Base-by-base conservation (phyloP, 2,888 invertebrate species). In the Celastrina argiolus region DNA sequence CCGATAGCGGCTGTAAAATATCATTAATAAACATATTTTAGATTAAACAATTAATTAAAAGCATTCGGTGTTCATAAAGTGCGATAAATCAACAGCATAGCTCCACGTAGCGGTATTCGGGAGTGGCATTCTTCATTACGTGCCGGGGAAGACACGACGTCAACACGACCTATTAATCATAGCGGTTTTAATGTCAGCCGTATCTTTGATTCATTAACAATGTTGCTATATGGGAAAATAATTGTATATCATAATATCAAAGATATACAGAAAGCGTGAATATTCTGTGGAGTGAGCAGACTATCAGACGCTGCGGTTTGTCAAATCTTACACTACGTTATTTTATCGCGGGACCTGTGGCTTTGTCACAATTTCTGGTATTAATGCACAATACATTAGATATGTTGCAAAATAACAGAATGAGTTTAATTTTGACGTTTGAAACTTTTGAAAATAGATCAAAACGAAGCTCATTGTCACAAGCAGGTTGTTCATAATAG, bases 121-220 rank as follows among this genome's bases (percentile, higher is more conserved):
- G 76, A 72, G 76, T 74, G 78, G 77, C 81, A 83, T 84, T 85
- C 84, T 82, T 85, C 84, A 84, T 87, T 84, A 85, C 78, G 70
- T 66, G 66, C 74, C 77, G 76, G 76, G 70, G 74, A 73, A 76
- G 78, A 78, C 77, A 78, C 74, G 79, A 79, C 75, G 83, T 81
- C 79, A 79, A 70, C 75, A 71, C 70, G 74, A 74, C 72, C 74
- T 81, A 84, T 85, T 84, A 85, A 85, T 85, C 82, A 84, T 81
- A 78, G 78, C 74, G 73, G 69, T 68, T 71, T 68, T 74, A 73
- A 74, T 70, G 72, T 71, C 72, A 68, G 66, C 66, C 67, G 68
- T 71, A 67, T 70, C 72, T 68, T 70, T 70, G 69, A 68, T 66
- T 70, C 73, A 71, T 71, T 73, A 70, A 69, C 66, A 63, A 45